Percentiles rank a stretch among this genome's conserved stretches.
Conservation (phyloP, 2,888 invertebrate genomes). For the Electrophaes corylata region DNA sequence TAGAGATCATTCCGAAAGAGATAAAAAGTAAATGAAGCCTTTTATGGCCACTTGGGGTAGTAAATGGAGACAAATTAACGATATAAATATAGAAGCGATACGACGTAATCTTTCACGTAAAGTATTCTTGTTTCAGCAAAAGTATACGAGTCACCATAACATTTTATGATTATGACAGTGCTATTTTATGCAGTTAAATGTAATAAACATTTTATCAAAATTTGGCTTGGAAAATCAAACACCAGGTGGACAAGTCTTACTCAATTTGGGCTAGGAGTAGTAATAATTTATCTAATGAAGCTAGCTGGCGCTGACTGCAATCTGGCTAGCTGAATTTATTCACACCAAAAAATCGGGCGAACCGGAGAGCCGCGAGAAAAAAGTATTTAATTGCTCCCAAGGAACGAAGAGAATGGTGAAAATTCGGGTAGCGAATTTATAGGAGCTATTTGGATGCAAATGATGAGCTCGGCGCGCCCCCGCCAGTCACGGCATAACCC, state of each 20-base stretch:
- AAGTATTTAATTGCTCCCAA: slow-evolving; percentile 83
- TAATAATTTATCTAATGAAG: slow-evolving; percentile 72
- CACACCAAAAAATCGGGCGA: slow-evolving; percentile 68
- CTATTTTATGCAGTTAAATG: slow-evolving; percentile 19
- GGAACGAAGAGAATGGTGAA: slow-evolving; percentile 77
- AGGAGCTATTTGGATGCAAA: slow-evolving; percentile 83
- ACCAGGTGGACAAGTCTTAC: slow-evolving; percentile 10
- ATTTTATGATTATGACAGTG: slow-evolving; percentile 18
- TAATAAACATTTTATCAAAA: not conserved
- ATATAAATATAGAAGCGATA: slow-evolving; percentile 32
- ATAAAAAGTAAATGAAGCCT: slow-evolving; percentile 40
- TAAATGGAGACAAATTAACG: slow-evolving; percentile 33
- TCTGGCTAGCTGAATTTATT: slow-evolving; percentile 73
- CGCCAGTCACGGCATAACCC: slow-evolving; percentile 71
- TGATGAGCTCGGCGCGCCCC: slow-evolving; percentile 76
- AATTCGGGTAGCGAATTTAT: slow-evolving; percentile 83
- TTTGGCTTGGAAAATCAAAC: not conserved
- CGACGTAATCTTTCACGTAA: slow-evolving; percentile 29
- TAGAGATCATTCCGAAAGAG: slow-evolving; percentile 38
- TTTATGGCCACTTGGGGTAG: slow-evolving; percentile 38
- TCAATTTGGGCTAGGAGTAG: slow-evolving; percentile 42
- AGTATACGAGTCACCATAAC: slow-evolving; percentile 22
- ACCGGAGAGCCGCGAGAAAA: slow-evolving; percentile 65
- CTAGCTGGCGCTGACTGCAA: slow-evolving; percentile 64
- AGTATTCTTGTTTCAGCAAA: slow-evolving; percentile 27